phyloP scores from a whole-genome alignment of 2,797 vertebrate species.

The Stomatorhinus walkeri region DNA sequence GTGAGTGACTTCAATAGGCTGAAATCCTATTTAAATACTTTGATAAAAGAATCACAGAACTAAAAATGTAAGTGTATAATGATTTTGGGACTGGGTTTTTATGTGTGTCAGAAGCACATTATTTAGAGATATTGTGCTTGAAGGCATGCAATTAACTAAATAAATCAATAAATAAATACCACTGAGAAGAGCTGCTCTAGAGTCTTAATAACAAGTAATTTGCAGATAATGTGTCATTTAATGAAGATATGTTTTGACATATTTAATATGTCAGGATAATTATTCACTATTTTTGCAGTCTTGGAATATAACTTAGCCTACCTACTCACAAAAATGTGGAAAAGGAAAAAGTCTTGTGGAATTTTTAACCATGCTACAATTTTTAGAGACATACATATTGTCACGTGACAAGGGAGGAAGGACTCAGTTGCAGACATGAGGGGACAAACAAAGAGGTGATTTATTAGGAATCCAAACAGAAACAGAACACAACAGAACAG shows the following conservation, averaged over 20 bases:
- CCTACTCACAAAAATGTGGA: neutral
- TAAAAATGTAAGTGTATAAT: neutral
- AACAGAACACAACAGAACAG: neutral
- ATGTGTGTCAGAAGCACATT: neutral
- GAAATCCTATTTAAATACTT: neutral
- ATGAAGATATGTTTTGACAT: neutral
- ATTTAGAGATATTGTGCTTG: neutral
- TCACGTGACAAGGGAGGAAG: neutral
- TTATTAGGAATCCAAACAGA: neutral
- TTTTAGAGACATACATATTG: neutral
- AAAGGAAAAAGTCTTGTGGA: neutral
- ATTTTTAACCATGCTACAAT: neutral
- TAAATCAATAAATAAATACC: neutral
- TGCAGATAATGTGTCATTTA: neutral
- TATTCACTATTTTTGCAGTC: neutral
- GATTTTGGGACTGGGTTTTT: neutral
- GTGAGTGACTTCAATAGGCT: neutral
- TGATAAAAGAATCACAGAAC: neutral
- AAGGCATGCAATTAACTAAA: neutral
- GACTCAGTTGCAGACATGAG: neutral
- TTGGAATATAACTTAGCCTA: neutral
- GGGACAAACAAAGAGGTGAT: neutral
- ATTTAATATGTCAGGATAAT: neutral
- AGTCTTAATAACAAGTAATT: neutral
- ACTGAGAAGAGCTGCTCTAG: neutral